Evolutionary conservation across 2,888 invertebrate species (phyloP), one percentile per base, ranked within the genome.

Genomic region (Amphipoea oculea): DNA sequence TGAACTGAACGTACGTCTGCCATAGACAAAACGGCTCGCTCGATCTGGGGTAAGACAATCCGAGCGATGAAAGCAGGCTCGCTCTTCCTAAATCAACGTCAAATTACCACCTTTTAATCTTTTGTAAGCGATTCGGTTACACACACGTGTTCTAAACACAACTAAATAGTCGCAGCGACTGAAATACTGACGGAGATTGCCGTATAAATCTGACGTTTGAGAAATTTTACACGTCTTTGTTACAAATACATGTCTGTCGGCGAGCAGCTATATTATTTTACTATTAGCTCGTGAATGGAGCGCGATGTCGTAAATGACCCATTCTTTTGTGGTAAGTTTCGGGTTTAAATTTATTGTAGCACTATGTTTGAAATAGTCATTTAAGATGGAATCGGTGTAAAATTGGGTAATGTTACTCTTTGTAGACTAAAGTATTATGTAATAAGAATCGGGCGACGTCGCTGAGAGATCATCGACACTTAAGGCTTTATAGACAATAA

Each of bases 81-180:
- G 91, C 92, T 94, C 94, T 94, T 93, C 94, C 94, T 96, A 96
- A 96, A 96, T 96, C 96, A 96, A 96, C 91, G 96, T 96, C 96
- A 96, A 96, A 97, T 96, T 96, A 96, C 96, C 96, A 96, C 95
- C 95, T 96, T 95, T 95, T 96, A 96, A 96, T 96, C 96, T 96
- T 95, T 95, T 95, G 95, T 94, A 91, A 93, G 92, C 94, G 95
- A 95, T 96, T 95, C 91, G 94, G 95, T 97, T 96, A 95, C 96
- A 95, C 95, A 95, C 95, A 95, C 95, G 95, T 96, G 96, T 95
- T 94, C 93, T 89, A 92, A 89, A 89, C 91, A 88, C 82, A 87
- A 88, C 92, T 92, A 92, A 92, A 93, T 90, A 91, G 91, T 89
- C 90, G 82, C 84, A 87, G 80, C 86, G 90, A 89, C 94, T 95